These are phyloP conservation scores for Pseudomugil gertrudae DNA, from an alignment of 2,797 vertebrate species.

Conservation along the genomic window DNA sequence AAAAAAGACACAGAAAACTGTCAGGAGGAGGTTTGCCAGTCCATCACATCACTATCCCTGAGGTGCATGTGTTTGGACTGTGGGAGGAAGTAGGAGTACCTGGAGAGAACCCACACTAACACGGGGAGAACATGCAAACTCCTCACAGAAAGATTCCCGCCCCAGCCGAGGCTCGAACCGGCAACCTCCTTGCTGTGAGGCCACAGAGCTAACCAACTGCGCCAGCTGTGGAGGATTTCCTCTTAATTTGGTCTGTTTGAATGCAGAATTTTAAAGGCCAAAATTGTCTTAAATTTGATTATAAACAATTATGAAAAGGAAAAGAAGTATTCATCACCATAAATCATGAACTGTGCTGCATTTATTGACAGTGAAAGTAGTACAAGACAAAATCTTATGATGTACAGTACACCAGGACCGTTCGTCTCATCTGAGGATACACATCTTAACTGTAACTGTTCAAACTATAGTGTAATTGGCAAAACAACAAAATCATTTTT, in stretches of 20 bases:
- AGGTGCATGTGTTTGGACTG: no score
- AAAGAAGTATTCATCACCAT: not conserved
- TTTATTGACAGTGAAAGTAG: constrained; percentile 67
- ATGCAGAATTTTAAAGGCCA: not conserved
- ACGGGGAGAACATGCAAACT: no score
- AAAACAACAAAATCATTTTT: constrained; percentile 32
- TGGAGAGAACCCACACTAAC: no score
- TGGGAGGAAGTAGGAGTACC: no score
- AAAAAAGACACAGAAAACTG: not conserved
- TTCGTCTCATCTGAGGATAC: constrained; percentile 37
- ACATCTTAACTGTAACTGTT: constrained; percentile 31
- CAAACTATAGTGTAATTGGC: constrained; percentile 37
- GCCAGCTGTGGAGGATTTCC: no score
- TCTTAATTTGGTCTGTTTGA: no score
- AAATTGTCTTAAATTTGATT: not conserved
- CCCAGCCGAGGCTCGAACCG: no score
- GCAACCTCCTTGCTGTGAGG: no score
- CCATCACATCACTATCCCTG: no score
- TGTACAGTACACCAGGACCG: constrained; percentile 57
- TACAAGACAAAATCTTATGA: constrained; percentile 42
- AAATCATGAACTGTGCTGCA: constrained; percentile 50
- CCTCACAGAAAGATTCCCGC: no score
- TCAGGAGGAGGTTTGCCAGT: no score
- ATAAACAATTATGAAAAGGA: not conserved
- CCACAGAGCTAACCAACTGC: no score